These are phyloP conservation scores for Leptoclinus maculatus DNA, from an alignment of 2,797 vertebrate species.

Conservation along the genomic window DNA sequence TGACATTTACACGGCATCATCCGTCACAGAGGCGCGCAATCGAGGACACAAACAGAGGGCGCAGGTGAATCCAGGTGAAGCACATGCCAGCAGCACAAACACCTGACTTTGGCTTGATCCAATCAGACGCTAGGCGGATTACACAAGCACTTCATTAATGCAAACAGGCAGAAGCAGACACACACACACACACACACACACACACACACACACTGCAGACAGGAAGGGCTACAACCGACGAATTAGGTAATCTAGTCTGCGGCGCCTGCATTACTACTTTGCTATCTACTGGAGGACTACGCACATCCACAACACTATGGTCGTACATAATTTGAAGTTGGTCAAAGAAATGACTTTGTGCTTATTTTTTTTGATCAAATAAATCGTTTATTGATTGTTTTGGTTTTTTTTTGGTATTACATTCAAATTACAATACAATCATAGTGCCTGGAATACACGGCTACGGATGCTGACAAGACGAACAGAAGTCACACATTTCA, in stretches of 20 bases:
- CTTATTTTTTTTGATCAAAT: conserved; percentile 74
- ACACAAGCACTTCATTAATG: conserved; percentile 73
- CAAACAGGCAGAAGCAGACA: conserved; percentile 68
- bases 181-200: conserved; percentile 21
- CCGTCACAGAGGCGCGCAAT: conserved; percentile 41
- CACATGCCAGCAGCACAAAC: conserved; percentile 67
- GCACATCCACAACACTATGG: conserved; percentile 83
- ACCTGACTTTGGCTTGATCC: conserved; percentile 70
- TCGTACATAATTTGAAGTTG: conserved; percentile 83
- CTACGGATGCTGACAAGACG: conserved; percentile 58
- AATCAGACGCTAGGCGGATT: conserved; percentile 70
- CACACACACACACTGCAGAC: conserved; percentile 26
- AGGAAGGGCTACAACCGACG: conserved; percentile 45
- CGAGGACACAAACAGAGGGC: conserved; percentile 51
- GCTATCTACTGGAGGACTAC: conserved; percentile 22
- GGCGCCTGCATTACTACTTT: conserved; percentile 5
- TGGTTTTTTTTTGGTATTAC: conserved; percentile 60
- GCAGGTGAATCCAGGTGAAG: conserved; percentile 61
- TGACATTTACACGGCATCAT: conserved; percentile 71
- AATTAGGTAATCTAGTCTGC: conserved; percentile 26
- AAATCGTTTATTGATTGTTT: conserved; percentile 73
- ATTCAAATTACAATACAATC: conserved; percentile 87
- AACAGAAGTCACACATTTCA: conserved; percentile 60
- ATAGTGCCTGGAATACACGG: conserved; percentile 82
- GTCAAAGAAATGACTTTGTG: conserved; percentile 78